A percentile compares a stretch with the other conserved stretches of the same genome.
Conservation (phyloP, 2,113 vertebrate species). For the Equus quagga region DNA sequence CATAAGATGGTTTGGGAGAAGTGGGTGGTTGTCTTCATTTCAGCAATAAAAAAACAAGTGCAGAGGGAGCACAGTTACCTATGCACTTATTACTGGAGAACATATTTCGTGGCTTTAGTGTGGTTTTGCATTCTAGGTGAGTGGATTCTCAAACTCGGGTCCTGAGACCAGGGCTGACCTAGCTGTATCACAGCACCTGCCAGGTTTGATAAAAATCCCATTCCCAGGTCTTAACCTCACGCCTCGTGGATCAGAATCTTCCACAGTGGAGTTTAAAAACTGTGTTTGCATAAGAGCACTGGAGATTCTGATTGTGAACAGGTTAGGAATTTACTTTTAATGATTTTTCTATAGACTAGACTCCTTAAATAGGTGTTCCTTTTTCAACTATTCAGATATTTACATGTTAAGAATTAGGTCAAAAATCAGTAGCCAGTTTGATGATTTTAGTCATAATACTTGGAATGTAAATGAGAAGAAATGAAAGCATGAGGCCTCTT, state of each 20-base stretch:
- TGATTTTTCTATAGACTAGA: not conserved
- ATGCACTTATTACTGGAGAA: not conserved
- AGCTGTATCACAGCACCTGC: not conserved
- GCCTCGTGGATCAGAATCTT: not conserved
- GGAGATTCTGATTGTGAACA: not conserved
- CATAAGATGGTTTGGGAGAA: not conserved
- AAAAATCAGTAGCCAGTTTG: not conserved
- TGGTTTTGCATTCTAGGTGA: not conserved
- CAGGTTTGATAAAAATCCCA: not conserved
- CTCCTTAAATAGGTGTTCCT: not conserved
- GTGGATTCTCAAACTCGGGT: not conserved
- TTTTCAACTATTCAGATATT: not conserved
- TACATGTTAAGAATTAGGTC: not conserved
- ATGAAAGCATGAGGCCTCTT: not conserved
- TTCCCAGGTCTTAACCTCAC: not conserved
- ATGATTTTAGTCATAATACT: constrained; percentile 8
- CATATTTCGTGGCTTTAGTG: not conserved
- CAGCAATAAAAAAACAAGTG: not conserved
- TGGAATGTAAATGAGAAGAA: constrained; percentile 28
- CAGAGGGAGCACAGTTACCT: not conserved
- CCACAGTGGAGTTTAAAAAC: not conserved
- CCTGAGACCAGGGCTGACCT: not conserved
- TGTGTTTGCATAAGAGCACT: not conserved
- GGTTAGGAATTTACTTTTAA: not conserved
- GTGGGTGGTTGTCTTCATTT: not conserved